Percentiles rank a stretch among this genome's conserved stretches.
Conservation (phyloP, 2,113 vertebrate species). For the Spilogale gracilis region DNA sequence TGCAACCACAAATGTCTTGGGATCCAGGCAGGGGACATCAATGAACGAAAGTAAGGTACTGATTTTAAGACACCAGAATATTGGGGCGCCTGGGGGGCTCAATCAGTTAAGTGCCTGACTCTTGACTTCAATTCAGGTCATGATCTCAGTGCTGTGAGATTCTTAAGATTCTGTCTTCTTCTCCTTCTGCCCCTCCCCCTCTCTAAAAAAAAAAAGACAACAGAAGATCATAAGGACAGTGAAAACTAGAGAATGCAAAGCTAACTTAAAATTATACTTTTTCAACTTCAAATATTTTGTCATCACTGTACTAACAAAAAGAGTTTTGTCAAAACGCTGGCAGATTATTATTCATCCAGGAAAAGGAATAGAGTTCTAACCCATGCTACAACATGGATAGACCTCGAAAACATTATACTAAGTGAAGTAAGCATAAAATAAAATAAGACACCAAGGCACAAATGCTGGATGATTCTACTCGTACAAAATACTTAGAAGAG, state of each 20-base stretch:
- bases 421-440: slow-evolving; percentile 17
- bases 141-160: background rate
- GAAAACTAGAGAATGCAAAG: background rate
- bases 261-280: slow-evolving; percentile 40
- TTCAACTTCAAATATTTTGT: slow-evolving; percentile 39
- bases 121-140: background rate
- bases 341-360: slow-evolving; percentile 51
- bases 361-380: background rate
- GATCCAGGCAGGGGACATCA: background rate
- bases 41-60: background rate
- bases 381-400: background rate
- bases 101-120: background rate
- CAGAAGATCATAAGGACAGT: background rate
- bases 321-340: slow-evolving; percentile 6
- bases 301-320: background rate
- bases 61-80: background rate
- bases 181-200: background rate
- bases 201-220: background rate
- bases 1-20: background rate
- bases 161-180: background rate
- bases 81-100: background rate
- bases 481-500: background rate
- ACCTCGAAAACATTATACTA: background rate
- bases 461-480: background rate
- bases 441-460: slow-evolving; percentile 14